Conservation (phyloP, 2,797 vertebrate genomes). For the Spinus olivaceus region DNA sequence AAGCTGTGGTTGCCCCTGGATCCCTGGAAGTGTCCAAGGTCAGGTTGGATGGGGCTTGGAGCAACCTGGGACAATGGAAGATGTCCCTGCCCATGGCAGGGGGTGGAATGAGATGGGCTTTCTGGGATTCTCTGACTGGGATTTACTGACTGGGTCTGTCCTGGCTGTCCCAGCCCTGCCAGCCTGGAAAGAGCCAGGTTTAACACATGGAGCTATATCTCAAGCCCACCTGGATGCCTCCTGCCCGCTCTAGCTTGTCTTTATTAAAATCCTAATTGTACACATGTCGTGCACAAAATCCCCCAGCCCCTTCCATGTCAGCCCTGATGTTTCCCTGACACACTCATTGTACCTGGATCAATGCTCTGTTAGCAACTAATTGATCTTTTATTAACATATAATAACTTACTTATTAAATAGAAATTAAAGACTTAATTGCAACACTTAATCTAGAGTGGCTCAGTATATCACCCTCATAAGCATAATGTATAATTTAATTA, state of each 20-base stretch:
- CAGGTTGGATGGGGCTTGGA: fast-evolving
- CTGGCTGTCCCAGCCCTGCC: background rate
- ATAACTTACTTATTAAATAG: conserved; percentile 78
- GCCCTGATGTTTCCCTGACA: conserved; percentile 58
- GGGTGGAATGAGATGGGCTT: fast-evolving
- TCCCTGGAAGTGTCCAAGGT: background rate
- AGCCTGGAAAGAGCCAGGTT: background rate
- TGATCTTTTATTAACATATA: conserved; percentile 79
- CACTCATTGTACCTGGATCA: conserved; percentile 75
- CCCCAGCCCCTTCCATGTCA: conserved; percentile 53
- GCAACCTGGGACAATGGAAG: fast-evolving
- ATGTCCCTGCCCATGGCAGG: background rate
- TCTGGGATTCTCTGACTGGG: too few species aligned
- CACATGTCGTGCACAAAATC: background rate
- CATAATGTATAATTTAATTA: conserved; percentile 74
- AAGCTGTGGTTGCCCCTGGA: background rate
- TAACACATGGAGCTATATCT: fast-evolving
- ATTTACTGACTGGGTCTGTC: background rate
- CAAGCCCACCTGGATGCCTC: conserved; percentile 1
- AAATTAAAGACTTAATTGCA: conserved; percentile 80
- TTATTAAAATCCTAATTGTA: conserved; percentile 55
- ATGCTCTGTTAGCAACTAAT: conserved; percentile 73
- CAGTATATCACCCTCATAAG: conserved; percentile 70
- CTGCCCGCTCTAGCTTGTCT: conserved; percentile 23
- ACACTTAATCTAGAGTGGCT: conserved; percentile 73